Evolutionary conservation across 2,113 vertebrate species (phyloP), one percentile per base, ranked within the genome.

Genomic region (Rissa tridactyla): DNA sequence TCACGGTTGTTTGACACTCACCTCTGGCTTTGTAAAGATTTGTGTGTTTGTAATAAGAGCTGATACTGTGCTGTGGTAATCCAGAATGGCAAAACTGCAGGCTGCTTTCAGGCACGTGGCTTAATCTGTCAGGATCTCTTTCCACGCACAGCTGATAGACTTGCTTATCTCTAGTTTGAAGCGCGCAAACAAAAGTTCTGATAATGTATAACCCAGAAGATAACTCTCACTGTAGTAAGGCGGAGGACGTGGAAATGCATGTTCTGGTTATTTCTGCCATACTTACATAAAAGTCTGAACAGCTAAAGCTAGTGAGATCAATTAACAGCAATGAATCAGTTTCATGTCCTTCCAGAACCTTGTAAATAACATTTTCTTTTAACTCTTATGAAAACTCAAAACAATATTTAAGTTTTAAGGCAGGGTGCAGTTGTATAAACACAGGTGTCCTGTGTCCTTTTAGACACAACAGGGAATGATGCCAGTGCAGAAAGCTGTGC

Each of bases 11-110:
- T 49, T 89, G 93, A 71, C 32, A 5, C 40, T 75, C 86, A 68
- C 52, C 86, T 78, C 58, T 92, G 84, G 49, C 34, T 96, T 87
- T 87, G 84, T 86, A 34, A 84, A 72, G 86, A 60, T 92, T 84
- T 78, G 47, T 64, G 71, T 86, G 78, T 76, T 69, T 87, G 84
- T 91, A 84, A 51, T 66, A 71, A 66, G 77, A 89, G 65, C 84
- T 69, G 79, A 52, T 71, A 22, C 46, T n/a, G 47, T 47, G 90
- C 65, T 76, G 86, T 0, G 0, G 32, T 84, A 86, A 84, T 92
- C 47, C 72, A 68, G 88, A 88, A 57, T 2, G 0, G 78, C 20
- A 10, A 30, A 77, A 26, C 83, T n/a, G 54, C 76, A 88, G 65
- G 55, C 55, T 75, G 55, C 69, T 81, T 70, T 75, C 69, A 25